Conservation (phyloP, 2,113 vertebrate species). For the Ahaetulla prasina region DNA sequence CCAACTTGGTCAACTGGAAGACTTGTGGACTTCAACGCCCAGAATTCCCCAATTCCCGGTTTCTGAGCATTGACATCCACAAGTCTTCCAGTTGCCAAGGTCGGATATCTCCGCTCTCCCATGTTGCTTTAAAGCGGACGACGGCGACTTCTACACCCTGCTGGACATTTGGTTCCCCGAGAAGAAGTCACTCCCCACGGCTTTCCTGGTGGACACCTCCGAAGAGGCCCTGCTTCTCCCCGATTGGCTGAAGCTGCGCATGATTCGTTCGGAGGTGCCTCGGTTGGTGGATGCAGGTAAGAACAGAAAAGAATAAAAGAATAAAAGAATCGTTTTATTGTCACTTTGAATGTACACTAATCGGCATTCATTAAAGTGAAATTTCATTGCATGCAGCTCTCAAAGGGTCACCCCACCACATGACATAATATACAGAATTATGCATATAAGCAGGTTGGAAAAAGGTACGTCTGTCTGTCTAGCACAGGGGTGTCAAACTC, state of each 20-base stretch:
- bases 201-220: conserved; percentile 95
- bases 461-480: no score
- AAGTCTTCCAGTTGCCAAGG: background rate
- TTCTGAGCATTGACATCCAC: background rate
- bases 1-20: no score
- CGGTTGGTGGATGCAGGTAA: conserved; percentile 92
- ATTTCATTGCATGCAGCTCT: no score
- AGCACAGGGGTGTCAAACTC: no score
- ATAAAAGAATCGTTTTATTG: no score
- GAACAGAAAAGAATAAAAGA: background rate
- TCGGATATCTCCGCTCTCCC: background rate
- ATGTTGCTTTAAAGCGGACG: conserved; percentile 63
- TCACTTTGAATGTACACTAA: no score
- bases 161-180: conserved; percentile 97
- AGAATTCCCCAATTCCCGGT: no score
- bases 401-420: no score
- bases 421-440: no score
- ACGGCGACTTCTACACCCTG: conserved; percentile 83
- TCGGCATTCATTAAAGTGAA: no score
- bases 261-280: conserved; percentile 95
- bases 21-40: no score
- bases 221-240: conserved; percentile 94
- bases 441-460: no score
- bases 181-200: conserved; percentile 92
- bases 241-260: conserved; percentile 94